A percentile compares a stretch with the other conserved stretches of the same genome.
Conservation (phyloP, 1,140 invertebrate genomes). For the Nasonia vitripennis region DNA sequence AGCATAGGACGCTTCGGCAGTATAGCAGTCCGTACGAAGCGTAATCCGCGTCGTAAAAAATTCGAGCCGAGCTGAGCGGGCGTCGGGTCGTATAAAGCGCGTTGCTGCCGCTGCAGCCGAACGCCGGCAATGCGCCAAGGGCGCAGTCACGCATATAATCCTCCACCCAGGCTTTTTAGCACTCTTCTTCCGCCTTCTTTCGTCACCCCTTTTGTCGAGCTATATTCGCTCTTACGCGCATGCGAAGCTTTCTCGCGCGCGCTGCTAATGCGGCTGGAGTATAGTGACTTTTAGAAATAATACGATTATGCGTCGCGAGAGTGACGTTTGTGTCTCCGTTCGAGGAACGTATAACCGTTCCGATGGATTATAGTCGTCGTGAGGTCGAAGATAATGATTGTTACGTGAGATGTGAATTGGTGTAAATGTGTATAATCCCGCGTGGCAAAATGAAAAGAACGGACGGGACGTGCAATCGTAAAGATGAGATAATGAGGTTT, state of each 20-base stretch:
- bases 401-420: neutral
- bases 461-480: too few relatives aligned
- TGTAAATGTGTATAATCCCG: neutral
- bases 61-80: slow-evolving; percentile 6
- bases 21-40: neutral
- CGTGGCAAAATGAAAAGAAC: too few relatives aligned
- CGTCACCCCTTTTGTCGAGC: neutral
- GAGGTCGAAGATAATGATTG: neutral
- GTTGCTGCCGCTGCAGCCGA: neutral
- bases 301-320: neutral
- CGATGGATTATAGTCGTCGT: neutral
- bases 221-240: neutral
- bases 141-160: slow-evolving; percentile 40
- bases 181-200: slow-evolving; percentile 14
- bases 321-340: neutral
- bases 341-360: too few relatives aligned
- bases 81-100: neutral
- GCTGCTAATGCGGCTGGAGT: neutral
- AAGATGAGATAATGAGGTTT: too few relatives aligned
- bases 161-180: slow-evolving; percentile 12
- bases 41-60: slow-evolving; percentile 25
- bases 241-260: neutral
- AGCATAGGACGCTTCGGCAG: neutral
- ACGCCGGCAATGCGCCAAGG: slow-evolving; percentile 17
- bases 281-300: neutral